Evolutionary conservation across 2,797 vertebrate species (phyloP).

Genomic region (Peromyscus aztecus): DNA sequence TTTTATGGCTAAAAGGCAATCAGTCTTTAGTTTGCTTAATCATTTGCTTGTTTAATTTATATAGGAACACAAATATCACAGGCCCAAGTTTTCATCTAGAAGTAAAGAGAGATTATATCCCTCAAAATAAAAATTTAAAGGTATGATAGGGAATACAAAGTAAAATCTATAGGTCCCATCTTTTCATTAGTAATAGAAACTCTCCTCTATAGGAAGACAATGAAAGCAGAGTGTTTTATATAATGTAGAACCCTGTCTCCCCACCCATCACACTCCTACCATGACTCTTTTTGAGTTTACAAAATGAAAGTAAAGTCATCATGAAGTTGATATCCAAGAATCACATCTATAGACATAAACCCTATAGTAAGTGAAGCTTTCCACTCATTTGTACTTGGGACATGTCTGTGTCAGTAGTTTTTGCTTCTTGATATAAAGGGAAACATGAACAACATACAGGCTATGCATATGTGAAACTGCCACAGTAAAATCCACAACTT

Average conservation of each 20-base stretch:
- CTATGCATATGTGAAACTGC: neutral
- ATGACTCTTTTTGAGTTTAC: neutral
- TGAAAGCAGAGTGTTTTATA: neutral
- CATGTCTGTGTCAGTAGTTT: neutral
- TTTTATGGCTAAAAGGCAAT: neutral
- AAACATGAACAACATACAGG: neutral
- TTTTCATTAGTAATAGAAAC: neutral
- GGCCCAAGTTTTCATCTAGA: neutral
- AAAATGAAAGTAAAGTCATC: neutral
- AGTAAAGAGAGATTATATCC: neutral
- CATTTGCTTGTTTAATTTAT: neutral
- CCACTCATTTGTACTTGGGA: neutral
- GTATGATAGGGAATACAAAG: neutral
- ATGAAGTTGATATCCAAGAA: conserved; percentile 28
- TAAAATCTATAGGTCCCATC: neutral
- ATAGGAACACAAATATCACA: neutral
- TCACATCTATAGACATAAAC: conserved; percentile 2
- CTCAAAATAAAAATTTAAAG: conserved; percentile 45
- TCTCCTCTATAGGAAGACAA: neutral
- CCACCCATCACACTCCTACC: neutral
- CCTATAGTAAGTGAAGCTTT: neutral
- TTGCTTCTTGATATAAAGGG: neutral
- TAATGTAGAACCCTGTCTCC: neutral
- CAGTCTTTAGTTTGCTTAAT: neutral
- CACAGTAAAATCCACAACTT: neutral